Base-by-base conservation (phyloP, 2,888 invertebrate species). In the Drosophila hawaiiensis region DNA sequence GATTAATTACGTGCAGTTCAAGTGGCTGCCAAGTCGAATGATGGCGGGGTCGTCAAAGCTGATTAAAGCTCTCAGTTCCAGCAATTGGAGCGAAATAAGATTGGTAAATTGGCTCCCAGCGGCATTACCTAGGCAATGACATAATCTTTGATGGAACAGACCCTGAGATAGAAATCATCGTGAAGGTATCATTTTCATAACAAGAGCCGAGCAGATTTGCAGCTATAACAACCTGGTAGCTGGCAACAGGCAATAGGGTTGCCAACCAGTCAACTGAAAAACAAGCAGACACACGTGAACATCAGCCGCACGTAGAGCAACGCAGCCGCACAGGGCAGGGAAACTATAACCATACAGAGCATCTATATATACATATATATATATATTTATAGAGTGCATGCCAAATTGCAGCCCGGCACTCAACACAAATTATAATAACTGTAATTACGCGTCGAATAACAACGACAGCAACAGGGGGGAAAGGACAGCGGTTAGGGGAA, bases 381-480 rank as follows among this genome's bases (percentile, higher is more conserved):
- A 12, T 16, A n/a, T 39, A 29, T 28, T 6, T 28, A 4, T 14
- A 0, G 33, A 62, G 50, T 59, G 66, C 53, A 49, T n/a, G 61
- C 29, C 70, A 74, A 77, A 73, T 77, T 74, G 68, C 73, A 54
- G 68, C 39, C 31, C 73, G 65, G 82, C 84, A 88, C 86, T 87
- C 88, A 88, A 82, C 84, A 83, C 86, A 87, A 87, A 88, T 88
- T 86, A 86, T 87, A 87, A 87, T 88, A 88, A 88, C 84, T 80
- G 84, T 87, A 87, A 87, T 87, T 87, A 87, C 86, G 68, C 75
- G 76, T 69, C 68, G 73, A 63, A 67, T 16, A 58, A 54, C 78
- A 64, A 66, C 59, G 33, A 41, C 43, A 67, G 69, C 68, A 61
- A 63, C 63, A 47, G 55, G 37, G 50, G 35, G 22, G 25, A n/a